phyloP scores from a whole-genome alignment of 2,797 vertebrate genomes.

The Eptatretus atami region DNA sequence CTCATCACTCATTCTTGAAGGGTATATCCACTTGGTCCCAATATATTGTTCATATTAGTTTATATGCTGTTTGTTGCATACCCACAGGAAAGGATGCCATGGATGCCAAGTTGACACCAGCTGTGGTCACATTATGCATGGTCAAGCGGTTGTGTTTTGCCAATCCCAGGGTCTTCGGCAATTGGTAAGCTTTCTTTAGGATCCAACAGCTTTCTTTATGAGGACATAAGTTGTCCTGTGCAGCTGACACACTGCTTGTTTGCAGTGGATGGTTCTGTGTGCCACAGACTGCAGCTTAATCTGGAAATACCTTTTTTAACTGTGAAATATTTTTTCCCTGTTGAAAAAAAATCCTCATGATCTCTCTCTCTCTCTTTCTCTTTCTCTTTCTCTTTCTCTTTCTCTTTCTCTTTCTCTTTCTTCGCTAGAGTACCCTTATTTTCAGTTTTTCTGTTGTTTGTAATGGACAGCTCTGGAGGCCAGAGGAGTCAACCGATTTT shows the following conservation, averaged over 20 bases:
- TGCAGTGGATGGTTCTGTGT: no score
- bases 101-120: conserved; percentile 56
- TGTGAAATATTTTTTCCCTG: conserved; percentile 2
- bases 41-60: not conserved
- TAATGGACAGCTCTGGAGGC: no score
- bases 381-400: conserved; percentile 5
- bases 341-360: not conserved
- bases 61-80: conserved; percentile 4
- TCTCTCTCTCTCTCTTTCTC: not conserved
- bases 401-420: conserved; percentile 1
- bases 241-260: not conserved
- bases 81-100: conserved; percentile 45
- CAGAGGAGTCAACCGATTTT: no score
- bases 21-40: not conserved
- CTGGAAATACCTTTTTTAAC: not conserved
- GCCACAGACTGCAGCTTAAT: not conserved
- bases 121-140: conserved; percentile 63
- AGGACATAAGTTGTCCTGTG: conserved; percentile 5
- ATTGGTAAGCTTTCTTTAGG: conserved; percentile 26
- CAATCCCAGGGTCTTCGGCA: conserved; percentile 62
- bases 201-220: no score
- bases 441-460: no score
- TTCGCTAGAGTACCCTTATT: no score
- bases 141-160: conserved; percentile 57
- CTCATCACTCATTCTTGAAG: not conserved